Evolutionary conservation across 2,113 vertebrate species (phyloP).

Genomic region (Tychaedon coryphoeus): DNA sequence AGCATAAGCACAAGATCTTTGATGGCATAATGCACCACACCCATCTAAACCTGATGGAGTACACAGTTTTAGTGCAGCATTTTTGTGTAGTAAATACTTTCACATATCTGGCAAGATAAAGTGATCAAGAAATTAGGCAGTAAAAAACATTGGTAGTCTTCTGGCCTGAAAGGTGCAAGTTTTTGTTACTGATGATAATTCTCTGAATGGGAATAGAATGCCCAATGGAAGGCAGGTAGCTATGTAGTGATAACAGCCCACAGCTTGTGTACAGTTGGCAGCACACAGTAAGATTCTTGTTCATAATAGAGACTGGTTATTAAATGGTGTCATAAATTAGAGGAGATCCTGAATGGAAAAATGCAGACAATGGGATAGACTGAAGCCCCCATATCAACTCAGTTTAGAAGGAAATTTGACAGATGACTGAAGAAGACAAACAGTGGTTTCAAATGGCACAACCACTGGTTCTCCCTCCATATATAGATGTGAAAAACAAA

Average conservation of each 20-base stretch:
- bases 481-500: not conserved
- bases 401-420: not conserved
- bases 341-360: not conserved
- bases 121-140: not conserved
- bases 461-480: not conserved
- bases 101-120: not conserved
- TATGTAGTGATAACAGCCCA: not conserved
- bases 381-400: not conserved
- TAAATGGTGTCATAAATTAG: conserved; percentile 5
- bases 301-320: not conserved
- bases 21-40: not conserved
- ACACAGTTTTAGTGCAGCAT: not conserved
- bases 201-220: not conserved
- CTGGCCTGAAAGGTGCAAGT: not conserved
- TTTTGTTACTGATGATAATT: not conserved
- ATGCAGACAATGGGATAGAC: not conserved
- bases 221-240: not conserved
- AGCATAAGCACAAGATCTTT: not conserved
- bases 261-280: not conserved
- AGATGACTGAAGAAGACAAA: not conserved
- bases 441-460: not conserved
- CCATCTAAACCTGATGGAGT: not conserved
- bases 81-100: not conserved
- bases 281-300: not conserved
- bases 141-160: not conserved